A percentile compares a stretch with the other conserved stretches of the same genome.
Conservation (phyloP, 2,888 invertebrate species). For the Thereva nobilitata region DNA sequence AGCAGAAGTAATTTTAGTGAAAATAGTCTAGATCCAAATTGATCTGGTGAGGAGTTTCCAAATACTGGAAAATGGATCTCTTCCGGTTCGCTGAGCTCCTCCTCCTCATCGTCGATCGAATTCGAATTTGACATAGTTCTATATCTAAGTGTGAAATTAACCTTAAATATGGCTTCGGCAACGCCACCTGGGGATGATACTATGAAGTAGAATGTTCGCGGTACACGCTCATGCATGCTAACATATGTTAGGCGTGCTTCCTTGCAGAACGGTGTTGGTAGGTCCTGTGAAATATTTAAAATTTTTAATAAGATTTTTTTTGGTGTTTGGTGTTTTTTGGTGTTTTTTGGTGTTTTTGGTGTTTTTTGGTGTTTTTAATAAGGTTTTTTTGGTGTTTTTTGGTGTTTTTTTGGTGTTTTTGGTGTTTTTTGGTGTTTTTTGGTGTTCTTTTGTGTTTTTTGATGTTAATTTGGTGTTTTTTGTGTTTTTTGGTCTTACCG, state of each 20-base stretch:
- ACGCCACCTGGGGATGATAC: slow-evolving; percentile 58
- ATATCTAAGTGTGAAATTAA: slow-evolving; percentile 58
- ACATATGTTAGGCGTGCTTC: slow-evolving; percentile 59
- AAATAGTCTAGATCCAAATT: slow-evolving; percentile 2
- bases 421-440: not conserved
- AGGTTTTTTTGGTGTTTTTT: not conserved
- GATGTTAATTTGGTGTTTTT: slow-evolving; percentile 1
- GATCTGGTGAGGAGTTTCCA: slow-evolving; percentile 44
- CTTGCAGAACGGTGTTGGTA: slow-evolving; percentile 58
- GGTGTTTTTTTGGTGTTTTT: not conserved
- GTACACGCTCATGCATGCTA: slow-evolving; percentile 59
- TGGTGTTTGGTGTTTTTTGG: not conserved
- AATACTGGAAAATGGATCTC: slow-evolving; percentile 59
- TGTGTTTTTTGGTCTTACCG: slow-evolving; percentile 49
- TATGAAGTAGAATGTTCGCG: slow-evolving; percentile 57
- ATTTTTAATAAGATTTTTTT: not conserved
- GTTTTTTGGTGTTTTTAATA: not conserved
- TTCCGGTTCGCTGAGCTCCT: slow-evolving; percentile 58
- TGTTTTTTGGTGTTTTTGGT: not conserved
- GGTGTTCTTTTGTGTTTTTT: not conserved
- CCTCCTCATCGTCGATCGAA: slow-evolving; percentile 55
- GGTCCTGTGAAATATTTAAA: slow-evolving; percentile 48
- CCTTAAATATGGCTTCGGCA: slow-evolving; percentile 56
- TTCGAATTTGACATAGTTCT: slow-evolving; percentile 53
- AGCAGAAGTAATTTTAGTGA: slow-evolving; percentile 26